Base-by-base conservation (phyloP, 2,888 invertebrate genomes). In the Cephus sareptanus region DNA sequence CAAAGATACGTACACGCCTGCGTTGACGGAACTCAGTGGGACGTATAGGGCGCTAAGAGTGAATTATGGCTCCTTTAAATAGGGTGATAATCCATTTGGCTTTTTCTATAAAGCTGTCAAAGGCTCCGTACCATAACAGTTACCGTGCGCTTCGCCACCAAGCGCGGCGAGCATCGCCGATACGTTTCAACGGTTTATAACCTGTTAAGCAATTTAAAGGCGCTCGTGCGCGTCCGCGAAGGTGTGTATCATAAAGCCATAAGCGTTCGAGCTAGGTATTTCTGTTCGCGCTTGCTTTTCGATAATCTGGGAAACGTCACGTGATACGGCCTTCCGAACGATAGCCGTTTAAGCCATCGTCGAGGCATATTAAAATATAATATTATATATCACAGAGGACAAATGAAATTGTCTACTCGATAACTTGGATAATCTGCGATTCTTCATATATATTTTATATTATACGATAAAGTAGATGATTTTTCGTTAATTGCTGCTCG, bases 241-340 rank as follows among this genome's bases (percentile, higher is more conserved):
- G 76, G 80, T 56, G 56, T 80, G 80, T 73, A 71, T 71, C 71
- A 34, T 71, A 71, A 80, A 80, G 70, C 77, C 83, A 79, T 73
- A 74, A 68, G 74, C 73, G 33, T 56, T 56, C 23, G 33, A 75
- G 71, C 71, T 68, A 6, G 56, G 75, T 75, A 56, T 71, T 73
- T 70, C 69, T n/a, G 30, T 76, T 30, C 34, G 34, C 71, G 71
- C 74, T 34, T 34, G 37, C 74, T 74, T 74, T 74, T 71, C 71
- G 12, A 34, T 71, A 71, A 71, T 71, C 71, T 77, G 77, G 75
- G 77, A 77, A 77, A 70, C 71, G 75, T 75, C 77, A 77, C 75
- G 77, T 77, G 77, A 40, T 37, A 56, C 56, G 56, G 56, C 56
- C 56, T 75, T 13, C 70, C 77, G 34, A 68, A 70, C 76, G 78